Evolutionary conservation across 2,797 vertebrate species (phyloP).

Genomic region (Cynopterus sphinx): DNA sequence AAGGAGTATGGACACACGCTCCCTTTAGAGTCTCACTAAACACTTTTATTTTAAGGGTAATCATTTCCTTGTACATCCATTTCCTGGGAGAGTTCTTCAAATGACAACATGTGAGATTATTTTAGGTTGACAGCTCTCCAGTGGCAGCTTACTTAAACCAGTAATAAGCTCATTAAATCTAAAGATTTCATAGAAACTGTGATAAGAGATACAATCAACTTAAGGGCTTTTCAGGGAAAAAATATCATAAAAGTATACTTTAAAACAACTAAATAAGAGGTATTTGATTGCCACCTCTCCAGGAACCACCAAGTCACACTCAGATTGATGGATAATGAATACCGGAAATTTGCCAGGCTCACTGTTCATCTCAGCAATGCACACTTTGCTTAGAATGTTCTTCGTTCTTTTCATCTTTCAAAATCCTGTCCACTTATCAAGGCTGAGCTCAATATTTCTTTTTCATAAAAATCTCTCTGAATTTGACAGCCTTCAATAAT

Average conservation of each 20-base stretch:
- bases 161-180: slow-evolving; percentile 79
- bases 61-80: slow-evolving; percentile 73
- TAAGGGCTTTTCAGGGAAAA: slow-evolving; percentile 69
- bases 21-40: slow-evolving; percentile 55
- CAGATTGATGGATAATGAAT: slow-evolving; percentile 37
- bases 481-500: background rate
- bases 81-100: slow-evolving; percentile 73
- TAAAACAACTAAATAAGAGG: slow-evolving; percentile 68
- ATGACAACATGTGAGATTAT: slow-evolving; percentile 74
- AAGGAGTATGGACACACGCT: background rate
- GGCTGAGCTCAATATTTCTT: background rate
- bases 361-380: background rate
- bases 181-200: slow-evolving; percentile 77
- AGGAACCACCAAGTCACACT: slow-evolving; percentile 52
- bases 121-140: slow-evolving; percentile 76
- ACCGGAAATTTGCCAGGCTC: background rate
- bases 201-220: slow-evolving; percentile 77
- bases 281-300: slow-evolving; percentile 67
- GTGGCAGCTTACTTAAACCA: slow-evolving; percentile 76
- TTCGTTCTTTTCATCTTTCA: slow-evolving; percentile 31
- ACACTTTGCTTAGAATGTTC: background rate
- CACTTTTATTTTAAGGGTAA: slow-evolving; percentile 70
- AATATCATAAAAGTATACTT: slow-evolving; percentile 70
- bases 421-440: slow-evolving; percentile 31
- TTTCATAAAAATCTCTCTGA: slow-evolving; percentile 28